A percentile compares a stretch with the other conserved stretches of the same genome.
phyloP scores from a whole-genome alignment of 1,140 invertebrate genomes.

The Monomorium pharaonis region DNA sequence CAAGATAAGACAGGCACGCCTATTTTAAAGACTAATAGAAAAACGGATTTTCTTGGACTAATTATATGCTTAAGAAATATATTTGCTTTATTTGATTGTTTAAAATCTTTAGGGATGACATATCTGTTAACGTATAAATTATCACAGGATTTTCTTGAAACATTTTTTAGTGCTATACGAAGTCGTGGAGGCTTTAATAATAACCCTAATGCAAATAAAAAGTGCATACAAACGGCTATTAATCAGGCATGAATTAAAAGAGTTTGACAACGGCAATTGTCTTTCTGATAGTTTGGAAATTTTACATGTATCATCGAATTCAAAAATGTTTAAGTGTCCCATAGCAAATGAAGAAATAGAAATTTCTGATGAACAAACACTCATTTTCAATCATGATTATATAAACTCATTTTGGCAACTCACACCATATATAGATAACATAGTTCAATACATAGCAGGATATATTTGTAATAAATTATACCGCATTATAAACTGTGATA shows the following conservation, averaged over 20 bases:
- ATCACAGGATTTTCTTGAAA: too few species aligned
- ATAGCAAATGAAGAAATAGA: neutral
- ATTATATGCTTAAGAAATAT: constrained; percentile 5
- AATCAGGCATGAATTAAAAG: neutral
- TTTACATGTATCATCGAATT: neutral
- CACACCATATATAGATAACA: neutral
- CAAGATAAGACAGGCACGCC: neutral
- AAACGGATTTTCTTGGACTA: neutral
- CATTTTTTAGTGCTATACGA: neutral
- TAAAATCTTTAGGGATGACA: neutral
- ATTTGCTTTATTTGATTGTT: neutral
- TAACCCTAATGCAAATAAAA: neutral
- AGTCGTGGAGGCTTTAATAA: neutral
- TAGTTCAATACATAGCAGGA: neutral
- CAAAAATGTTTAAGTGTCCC: neutral
- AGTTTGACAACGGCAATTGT: constrained; percentile 4
- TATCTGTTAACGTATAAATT: neutral
- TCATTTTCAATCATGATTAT: neutral
- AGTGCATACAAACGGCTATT: neutral
- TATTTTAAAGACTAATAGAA: neutral
- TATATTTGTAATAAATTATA: constrained; percentile 7
- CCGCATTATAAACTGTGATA: neutral
- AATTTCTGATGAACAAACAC: neutral
- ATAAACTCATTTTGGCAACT: neutral
- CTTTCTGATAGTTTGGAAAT: neutral